Conservation (phyloP, 2,113 vertebrate genomes). For the Porphyrio hochstetteri region DNA sequence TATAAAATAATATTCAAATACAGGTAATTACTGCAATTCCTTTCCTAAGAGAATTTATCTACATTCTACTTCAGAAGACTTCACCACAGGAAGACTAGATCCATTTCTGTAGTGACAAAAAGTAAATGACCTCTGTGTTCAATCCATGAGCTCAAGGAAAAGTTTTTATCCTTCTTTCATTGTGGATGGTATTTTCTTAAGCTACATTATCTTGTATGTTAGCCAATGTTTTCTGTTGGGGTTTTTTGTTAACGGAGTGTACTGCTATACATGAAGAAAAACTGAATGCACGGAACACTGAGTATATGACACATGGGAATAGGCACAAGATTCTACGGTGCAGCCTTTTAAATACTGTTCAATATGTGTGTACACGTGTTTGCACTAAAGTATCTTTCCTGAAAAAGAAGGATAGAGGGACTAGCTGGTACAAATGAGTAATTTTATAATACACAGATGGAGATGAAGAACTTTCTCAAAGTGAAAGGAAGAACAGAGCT, state of each 20-base stretch:
- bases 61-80: background rate
- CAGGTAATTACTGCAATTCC: background rate
- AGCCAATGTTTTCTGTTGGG: background rate
- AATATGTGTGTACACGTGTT: fast-evolving
- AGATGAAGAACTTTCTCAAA: background rate
- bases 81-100: background rate
- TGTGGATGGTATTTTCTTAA: background rate
- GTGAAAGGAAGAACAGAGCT: background rate
- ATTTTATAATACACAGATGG: background rate
- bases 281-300: background rate
- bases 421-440: background rate
- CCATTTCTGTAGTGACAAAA: background rate
- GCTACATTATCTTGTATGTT: background rate
- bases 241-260: background rate
- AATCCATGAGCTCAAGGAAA: background rate
- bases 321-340: background rate
- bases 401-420: background rate
- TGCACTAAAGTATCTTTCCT: background rate
- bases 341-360: background rate
- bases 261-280: background rate
- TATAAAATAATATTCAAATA: background rate
- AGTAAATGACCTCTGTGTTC: background rate
- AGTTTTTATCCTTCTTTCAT: background rate
- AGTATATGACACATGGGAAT: background rate
- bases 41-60: background rate